phyloP scores from a whole-genome alignment of 2,888 invertebrate genomes.

The Ormyrus rosae region DNA sequence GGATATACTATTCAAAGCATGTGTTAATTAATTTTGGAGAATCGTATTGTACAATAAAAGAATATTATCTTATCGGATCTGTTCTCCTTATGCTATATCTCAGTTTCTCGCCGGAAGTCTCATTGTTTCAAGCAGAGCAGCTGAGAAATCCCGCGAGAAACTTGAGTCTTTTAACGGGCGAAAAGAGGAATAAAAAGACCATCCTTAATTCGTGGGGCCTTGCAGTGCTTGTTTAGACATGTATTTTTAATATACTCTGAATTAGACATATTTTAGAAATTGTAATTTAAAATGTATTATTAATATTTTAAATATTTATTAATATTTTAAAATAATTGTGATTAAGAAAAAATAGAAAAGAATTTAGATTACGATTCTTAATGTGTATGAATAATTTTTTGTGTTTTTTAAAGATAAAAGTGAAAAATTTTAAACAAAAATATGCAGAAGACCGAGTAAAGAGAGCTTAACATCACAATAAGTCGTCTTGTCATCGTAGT shows the following conservation, averaged over 20 bases:
- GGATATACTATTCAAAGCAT: no score
- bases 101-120: no score
- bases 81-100: no score
- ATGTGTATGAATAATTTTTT: no score
- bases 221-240: background rate
- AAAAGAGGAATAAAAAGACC: background rate
- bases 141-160: background rate
- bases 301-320: no score
- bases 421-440: slow-evolving; percentile 4
- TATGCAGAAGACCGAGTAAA: background rate
- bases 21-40: no score
- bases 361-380: no score
- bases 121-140: no score
- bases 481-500: slow-evolving; percentile 32
- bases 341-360: no score
- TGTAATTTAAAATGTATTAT: background rate
- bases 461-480: slow-evolving; percentile 31
- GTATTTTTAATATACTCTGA: background rate
- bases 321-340: no score
- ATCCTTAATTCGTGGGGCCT: background rate
- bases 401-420: background rate
- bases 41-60: no score
- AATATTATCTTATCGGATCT: no score
- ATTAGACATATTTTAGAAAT: background rate
- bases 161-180: background rate